Evolutionary conservation across 2,888 invertebrate genomes (phyloP), one percentile per base, ranked within the genome.

Genomic region (Polymixis flavicincta): DNA sequence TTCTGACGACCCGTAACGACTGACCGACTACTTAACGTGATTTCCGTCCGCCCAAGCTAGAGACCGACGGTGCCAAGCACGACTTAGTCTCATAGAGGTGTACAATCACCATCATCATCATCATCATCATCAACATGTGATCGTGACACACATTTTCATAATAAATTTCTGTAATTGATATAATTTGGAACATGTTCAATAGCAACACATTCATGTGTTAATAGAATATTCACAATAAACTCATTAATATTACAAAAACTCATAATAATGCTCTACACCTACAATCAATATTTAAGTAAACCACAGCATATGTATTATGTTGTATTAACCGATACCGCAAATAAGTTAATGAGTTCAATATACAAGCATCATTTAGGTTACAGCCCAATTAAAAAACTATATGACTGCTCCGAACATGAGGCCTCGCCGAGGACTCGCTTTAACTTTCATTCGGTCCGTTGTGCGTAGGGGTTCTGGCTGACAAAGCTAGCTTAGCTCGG

Each of bases 301-400:
- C 74, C 80, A 52, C 80, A 37, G 68, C 17, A 22, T 69, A 59
- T 22, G 59, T 11, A n/a, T n/a, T n/a, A n/a, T 37, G 67, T 67
- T 54, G 28, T n/a, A n/a, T n/a, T n/a, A n/a, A n/a, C 22, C 65
- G 37, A 59, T 32, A 80, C 61, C 69, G 60, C 74, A 80, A 70
- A 59, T 67, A n/a, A 48, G 17, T n/a, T 68, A 42, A 55, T 37
- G 52, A 32, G 28, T 42, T 17, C 17, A 57, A 32, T 52, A 5
- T 5, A 25, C 13, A 37, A 61, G 37, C 19, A 42, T 50, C 0
- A 61, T 55, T 25, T 9, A 11, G 0, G 42, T 9, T 45, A 45
- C 1, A 55, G 25, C 7, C 14, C 25, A 14, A 25, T 25, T 25
- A n/a, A n/a, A 0, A 14, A 13, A 55, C 14, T 55, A 7, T 14